Base-by-base conservation (phyloP, 2,113 vertebrate genomes). In the Zosterops borbonicus region DNA sequence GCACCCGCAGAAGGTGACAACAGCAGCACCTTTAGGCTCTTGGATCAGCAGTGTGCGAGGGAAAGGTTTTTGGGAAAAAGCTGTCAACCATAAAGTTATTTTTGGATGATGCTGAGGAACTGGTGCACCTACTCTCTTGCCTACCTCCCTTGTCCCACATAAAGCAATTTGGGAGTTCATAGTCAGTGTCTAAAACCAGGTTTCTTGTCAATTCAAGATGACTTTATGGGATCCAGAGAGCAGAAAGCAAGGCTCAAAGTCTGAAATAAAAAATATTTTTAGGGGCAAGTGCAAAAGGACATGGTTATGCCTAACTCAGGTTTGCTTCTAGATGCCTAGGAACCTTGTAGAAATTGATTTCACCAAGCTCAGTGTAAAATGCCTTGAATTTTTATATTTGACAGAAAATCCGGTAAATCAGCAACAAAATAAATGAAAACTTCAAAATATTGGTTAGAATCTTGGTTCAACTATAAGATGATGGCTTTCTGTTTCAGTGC, bases 91-190 rank as follows among this genome's bases (percentile, higher is more conserved):
- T 37, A 22, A 74, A 65, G 28, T 81, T 53, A n/a, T 59, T 71
- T 85, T 52, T 65, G 50, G 27, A 13, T 33, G 7, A 11, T 12
- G 10, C 22, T 50, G 41, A 70, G 18, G 35, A 85, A 14, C 20
- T 70, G 1, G 1, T 68, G 16, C 14, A 3, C 49, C 35, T 68
- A 21, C 44, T 53, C 1, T 0, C 52, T 83, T 77, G n/a, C 2
- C 2, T 33, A 37, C 11, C 29, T 74, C 9, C 83, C 14, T 16
- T 85, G 39, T 47, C 79, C 47, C 65, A 23, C 18, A 5, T n/a
- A 5, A 2, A 75, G 52, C 9, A 47, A 7, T 31, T 60, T 25
- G 22, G 2, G 20, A 42, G n/a, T 56, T 78, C 28, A 2, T 17
- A 27, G 58, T 39, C 35, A 68, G 21, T 68, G 50, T 74, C 27